A percentile compares a stretch with the other conserved stretches of the same genome.
Evolutionary conservation across 2,113 vertebrate genomes (phyloP).

Genomic region (Serinus canaria): DNA sequence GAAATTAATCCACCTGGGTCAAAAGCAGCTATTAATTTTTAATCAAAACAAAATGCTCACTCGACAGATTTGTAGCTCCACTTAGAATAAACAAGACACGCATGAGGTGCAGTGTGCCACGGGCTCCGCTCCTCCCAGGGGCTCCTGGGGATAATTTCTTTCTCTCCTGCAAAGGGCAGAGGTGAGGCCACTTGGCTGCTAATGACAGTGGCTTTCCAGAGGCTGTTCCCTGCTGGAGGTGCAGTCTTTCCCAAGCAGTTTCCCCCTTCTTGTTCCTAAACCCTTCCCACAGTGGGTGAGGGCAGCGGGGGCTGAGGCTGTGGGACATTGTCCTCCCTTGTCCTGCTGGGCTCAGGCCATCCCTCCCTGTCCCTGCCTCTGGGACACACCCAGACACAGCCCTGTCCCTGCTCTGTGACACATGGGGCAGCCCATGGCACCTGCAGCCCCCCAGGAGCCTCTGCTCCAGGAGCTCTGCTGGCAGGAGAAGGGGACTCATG

Average conservation of each 20-base stretch:
- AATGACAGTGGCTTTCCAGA: background rate
- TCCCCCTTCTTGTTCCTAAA: background rate
- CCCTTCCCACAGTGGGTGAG: fast-evolving
- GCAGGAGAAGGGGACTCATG: background rate
- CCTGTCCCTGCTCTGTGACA: background rate
- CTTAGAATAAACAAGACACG: conserved; percentile 60
- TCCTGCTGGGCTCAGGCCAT: background rate
- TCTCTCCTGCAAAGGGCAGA: conserved; percentile 14
- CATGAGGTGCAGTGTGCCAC: conserved; percentile 25
- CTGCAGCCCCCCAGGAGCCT: background rate
- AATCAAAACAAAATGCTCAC: conserved; percentile 78
- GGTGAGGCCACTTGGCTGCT: background rate
- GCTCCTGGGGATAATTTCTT: conserved; percentile 21
- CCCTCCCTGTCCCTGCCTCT: background rate
- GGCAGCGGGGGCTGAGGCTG: background rate
- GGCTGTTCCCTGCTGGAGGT: background rate
- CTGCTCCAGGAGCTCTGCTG: background rate
- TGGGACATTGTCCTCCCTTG: fast-evolving
- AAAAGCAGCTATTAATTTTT: conserved; percentile 83
- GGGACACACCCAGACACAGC: fast-evolving
- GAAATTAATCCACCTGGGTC: conserved; percentile 80
- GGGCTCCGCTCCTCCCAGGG: background rate
- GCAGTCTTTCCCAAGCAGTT: background rate
- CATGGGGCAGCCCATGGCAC: background rate
- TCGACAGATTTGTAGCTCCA: conserved; percentile 70